phyloP scores from a whole-genome alignment of 2,113 vertebrate species.

The Actinemys pallida region DNA sequence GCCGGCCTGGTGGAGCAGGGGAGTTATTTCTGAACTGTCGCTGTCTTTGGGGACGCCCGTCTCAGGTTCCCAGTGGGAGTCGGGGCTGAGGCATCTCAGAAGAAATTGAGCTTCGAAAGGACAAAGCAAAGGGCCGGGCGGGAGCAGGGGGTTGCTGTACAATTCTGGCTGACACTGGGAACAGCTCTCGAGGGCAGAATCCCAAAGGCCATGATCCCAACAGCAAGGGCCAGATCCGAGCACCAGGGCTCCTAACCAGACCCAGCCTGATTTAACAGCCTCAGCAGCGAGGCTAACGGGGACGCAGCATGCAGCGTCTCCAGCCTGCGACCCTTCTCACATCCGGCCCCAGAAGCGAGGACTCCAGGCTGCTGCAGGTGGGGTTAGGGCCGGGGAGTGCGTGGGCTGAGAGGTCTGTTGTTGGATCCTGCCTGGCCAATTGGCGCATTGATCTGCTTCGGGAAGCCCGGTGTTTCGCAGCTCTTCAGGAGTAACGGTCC shows the following conservation, averaged over 20 bases:
- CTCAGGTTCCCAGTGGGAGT: not conserved
- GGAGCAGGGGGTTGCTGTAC: not conserved
- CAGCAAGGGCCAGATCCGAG: not conserved
- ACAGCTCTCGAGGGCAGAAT: not conserved
- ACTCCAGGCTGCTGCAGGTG: too few species aligned
- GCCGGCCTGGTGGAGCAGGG: not conserved
- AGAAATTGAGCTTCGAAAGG: not conserved
- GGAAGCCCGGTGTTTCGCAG: not conserved
- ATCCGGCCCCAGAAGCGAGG: too few species aligned
- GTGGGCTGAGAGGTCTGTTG: not conserved
- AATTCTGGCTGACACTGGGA: not conserved
- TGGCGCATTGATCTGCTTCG: not conserved
- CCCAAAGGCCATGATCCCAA: too few species aligned
- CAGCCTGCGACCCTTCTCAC: not conserved
- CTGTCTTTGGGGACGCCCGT: not conserved
- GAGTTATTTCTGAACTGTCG: not conserved
- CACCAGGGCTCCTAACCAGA: not conserved
- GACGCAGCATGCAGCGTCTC: too few species aligned
- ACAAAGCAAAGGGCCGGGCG: not conserved
- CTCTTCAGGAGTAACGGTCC: not conserved
- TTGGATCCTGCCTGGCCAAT: not conserved
- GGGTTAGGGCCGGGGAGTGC: not conserved
- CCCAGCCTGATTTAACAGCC: not conserved
- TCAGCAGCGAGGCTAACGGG: too few species aligned
- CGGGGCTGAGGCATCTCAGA: not conserved